These are phyloP conservation scores for Cloeon dipterum DNA, from an alignment of 2,888 invertebrate species.

Conservation along the genomic window DNA sequence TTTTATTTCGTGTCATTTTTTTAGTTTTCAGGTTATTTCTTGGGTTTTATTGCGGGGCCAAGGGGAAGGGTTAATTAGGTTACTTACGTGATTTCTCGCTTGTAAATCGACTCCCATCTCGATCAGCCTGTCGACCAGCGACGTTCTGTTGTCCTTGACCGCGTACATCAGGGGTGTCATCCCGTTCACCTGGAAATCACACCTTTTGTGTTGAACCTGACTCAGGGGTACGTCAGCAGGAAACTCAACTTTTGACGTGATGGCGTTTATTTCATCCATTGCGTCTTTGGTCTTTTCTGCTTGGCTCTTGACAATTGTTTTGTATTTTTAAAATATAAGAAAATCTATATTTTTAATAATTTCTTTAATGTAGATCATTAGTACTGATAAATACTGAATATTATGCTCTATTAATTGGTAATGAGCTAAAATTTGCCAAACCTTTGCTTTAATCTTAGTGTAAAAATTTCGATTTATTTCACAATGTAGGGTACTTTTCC, in stretches of 20 bases:
- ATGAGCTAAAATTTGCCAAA: too few relatives aligned
- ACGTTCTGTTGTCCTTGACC: conserved; percentile 82
- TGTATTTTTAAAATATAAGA: too few relatives aligned
- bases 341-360: too few relatives aligned
- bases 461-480: too few relatives aligned
- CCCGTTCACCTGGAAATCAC: conserved; percentile 50
- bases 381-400: too few relatives aligned
- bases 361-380: too few relatives aligned
- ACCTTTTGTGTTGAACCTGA: conserved; percentile 7
- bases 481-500: too few relatives aligned
- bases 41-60: neutral
- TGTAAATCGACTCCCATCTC: conserved; percentile 83
- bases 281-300: too few relatives aligned
- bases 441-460: too few relatives aligned
- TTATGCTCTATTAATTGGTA: too few relatives aligned
- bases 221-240: neutral
- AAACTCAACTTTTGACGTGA: conserved; percentile 3
- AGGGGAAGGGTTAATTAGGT: neutral
- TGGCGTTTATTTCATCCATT: neutral
- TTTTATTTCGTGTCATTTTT: neutral
- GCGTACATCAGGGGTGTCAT: conserved; percentile 93
- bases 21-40: neutral
- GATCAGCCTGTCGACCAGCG: conserved; percentile 73
- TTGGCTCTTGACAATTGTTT: too few relatives aligned
- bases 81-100: conserved; percentile 73